These are phyloP conservation scores for Scyliorhinus canicula DNA, from an alignment of 2,797 vertebrate genomes.

Conservation along the genomic window DNA sequence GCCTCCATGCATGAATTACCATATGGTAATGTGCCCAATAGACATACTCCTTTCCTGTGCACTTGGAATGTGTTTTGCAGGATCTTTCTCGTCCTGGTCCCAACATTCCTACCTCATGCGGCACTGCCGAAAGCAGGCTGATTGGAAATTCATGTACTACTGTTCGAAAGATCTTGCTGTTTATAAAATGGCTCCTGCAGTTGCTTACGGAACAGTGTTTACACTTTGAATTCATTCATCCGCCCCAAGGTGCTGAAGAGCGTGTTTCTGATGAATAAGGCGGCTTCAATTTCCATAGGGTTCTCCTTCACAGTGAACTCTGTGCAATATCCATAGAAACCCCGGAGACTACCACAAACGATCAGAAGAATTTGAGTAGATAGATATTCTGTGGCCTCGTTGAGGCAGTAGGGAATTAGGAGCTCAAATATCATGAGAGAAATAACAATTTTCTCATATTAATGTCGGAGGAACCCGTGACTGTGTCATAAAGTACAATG, in stretches of 20 bases:
- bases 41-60: background rate
- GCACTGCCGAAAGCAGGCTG: background rate
- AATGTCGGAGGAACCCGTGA: background rate
- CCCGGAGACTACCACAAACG: background rate
- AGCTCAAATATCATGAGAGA: too few species aligned
- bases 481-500: background rate
- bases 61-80: background rate
- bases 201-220: background rate
- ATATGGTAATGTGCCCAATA: background rate
- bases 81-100: background rate
- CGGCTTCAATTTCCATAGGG: background rate
- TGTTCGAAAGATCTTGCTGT: background rate
- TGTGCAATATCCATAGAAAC: background rate
- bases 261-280: background rate
- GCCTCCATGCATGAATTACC: background rate
- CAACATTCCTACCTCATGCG: background rate
- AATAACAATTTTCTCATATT: background rate
- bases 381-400: constrained; percentile 15
- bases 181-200: background rate
- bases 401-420: too few species aligned
- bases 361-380: background rate
- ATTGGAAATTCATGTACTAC: too few species aligned
- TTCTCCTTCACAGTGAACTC: background rate
- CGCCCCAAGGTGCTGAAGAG: background rate
- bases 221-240: background rate